These are phyloP conservation scores for Drosophila guanche DNA, from an alignment of 1,140 invertebrate genomes.

Conservation along the genomic window DNA sequence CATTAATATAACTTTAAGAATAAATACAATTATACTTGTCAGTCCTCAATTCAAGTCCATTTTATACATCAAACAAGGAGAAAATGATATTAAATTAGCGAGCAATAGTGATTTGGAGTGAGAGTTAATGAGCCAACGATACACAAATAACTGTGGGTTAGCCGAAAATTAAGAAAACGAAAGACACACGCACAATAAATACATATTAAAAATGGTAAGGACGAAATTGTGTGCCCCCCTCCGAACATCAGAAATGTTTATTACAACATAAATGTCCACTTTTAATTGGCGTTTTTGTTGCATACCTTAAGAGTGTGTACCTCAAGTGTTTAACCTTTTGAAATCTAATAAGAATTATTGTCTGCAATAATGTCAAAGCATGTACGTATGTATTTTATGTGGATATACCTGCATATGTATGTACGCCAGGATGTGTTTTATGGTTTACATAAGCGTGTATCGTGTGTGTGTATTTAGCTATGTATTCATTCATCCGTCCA, in stretches of 20 bases:
- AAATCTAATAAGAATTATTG: too few relatives aligned
- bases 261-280: background rate
- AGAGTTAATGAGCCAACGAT: conserved; percentile 1
- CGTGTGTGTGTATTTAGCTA: conserved; percentile 25
- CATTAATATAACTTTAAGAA: conserved; percentile 61
- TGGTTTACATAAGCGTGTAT: conserved; percentile 2
- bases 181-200: conserved; percentile 26
- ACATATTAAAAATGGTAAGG: conserved; percentile 67
- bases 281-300: background rate
- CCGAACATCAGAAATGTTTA: background rate
- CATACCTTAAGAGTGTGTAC: background rate
- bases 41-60: conserved; percentile 55
- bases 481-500: conserved; percentile 15
- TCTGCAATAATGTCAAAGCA: background rate
- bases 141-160: background rate
- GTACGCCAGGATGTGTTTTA: conserved; percentile 18
- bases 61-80: conserved; percentile 56
- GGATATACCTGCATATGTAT: background rate
- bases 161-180: conserved; percentile 12
- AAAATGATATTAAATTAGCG: conserved; percentile 39
- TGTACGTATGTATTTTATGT: conserved; percentile 16
- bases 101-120: background rate
- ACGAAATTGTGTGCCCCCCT: conserved; percentile 17
- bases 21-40: conserved; percentile 77
- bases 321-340: too few relatives aligned